Conservation (phyloP, 2,888 invertebrate genomes). For the Drosophila meridiana region DNA sequence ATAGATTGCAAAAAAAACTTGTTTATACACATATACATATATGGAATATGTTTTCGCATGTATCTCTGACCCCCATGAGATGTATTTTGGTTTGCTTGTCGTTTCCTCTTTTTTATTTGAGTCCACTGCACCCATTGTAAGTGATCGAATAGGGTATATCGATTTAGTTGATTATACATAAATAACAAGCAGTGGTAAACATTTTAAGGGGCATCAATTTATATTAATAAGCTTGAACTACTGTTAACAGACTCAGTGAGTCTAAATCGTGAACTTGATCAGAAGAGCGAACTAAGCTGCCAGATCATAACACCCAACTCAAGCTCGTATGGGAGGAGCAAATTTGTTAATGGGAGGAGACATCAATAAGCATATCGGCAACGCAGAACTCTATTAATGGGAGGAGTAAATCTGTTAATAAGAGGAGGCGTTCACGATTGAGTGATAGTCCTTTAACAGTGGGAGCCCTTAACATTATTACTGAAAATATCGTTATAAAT, state of each 20-base stretch:
- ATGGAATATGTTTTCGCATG: constrained; percentile 31
- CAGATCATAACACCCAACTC: too few species aligned
- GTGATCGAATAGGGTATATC: neutral
- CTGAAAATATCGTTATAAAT: neutral
- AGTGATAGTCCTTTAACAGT: neutral
- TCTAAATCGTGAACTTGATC: too few species aligned
- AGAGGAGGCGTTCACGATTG: neutral
- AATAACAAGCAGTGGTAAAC: too few species aligned
- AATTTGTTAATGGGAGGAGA: too few species aligned
- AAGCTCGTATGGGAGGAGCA: too few species aligned
- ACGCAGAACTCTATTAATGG: neutral
- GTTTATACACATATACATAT: neutral
- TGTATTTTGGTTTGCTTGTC: constrained; percentile 27
- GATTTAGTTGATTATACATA: too few species aligned
- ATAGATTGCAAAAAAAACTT: neutral
- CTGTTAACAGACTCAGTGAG: too few species aligned
- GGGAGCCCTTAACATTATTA: neutral
- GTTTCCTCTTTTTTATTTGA: constrained; percentile 9
- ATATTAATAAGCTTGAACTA: too few species aligned
- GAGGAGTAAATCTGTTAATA: neutral
- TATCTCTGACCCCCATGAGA: constrained; percentile 46
- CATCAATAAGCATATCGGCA: too few species aligned
- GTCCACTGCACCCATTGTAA: neutral
- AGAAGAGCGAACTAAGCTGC: too few species aligned
- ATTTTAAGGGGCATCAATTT: too few species aligned